Percentiles rank a stretch among this genome's conserved stretches.
These are phyloP conservation scores for Mastomys natalensis DNA, from an alignment of 2,113 vertebrate species.

Conservation along the genomic window DNA sequence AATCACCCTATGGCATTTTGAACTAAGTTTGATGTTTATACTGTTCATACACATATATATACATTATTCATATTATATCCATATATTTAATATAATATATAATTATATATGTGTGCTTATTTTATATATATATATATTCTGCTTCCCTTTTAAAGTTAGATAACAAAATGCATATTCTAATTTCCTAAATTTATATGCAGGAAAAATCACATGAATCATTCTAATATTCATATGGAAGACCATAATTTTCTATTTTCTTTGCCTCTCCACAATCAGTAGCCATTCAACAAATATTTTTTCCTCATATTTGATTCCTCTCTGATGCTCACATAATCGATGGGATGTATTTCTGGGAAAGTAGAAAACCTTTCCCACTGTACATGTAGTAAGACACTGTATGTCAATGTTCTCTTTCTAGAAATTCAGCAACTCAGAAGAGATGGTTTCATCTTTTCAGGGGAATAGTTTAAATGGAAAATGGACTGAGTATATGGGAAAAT, in stretches of 20 bases:
- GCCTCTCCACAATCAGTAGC: background rate
- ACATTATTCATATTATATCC: background rate
- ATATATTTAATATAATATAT: background rate
- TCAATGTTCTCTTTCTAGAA: background rate
- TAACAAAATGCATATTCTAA: background rate
- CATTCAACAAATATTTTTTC: background rate
- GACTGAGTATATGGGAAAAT: background rate
- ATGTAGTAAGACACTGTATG: background rate
- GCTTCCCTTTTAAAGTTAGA: background rate
- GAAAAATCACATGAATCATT: background rate
- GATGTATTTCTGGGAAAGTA: background rate
- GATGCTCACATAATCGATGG: background rate
- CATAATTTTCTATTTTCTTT: background rate
- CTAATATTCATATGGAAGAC: background rate
- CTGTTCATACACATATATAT: background rate
- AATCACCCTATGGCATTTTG: background rate
- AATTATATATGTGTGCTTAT: background rate
- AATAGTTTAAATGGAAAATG: constrained; percentile 5
- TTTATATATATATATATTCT: background rate
- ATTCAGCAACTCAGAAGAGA: background rate
- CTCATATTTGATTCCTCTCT: background rate
- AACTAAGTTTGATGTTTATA: background rate
- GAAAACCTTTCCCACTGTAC: background rate
- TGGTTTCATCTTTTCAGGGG: background rate
- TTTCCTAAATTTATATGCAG: background rate